Conservation (phyloP, 2,113 vertebrate genomes). For the Cynopterus brachyotis region DNA sequence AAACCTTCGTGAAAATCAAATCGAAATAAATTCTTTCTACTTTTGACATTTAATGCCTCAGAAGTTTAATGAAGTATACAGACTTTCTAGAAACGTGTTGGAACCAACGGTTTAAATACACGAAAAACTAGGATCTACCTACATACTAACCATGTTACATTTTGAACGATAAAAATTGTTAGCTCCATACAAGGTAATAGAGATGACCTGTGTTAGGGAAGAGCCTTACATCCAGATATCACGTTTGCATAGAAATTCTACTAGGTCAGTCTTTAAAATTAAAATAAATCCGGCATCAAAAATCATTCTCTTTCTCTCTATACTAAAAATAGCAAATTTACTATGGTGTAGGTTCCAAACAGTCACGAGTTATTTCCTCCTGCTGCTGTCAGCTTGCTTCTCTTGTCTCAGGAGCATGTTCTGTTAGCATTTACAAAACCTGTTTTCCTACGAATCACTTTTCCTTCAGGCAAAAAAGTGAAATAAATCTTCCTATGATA, state of each 20-base stretch:
- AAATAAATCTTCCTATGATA: conserved; percentile 19
- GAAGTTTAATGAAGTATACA: conserved; percentile 24
- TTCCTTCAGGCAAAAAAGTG: conserved; percentile 36
- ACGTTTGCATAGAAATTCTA: conserved; percentile 49
- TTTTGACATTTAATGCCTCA: conserved; percentile 33
- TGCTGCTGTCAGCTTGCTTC: conserved; percentile 81
- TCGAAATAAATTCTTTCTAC: conserved; percentile 53
- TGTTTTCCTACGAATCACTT: conserved; percentile 52
- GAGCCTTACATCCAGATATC: conserved; percentile 27
- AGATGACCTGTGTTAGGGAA: neutral
- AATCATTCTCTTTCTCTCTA: conserved; percentile 80
- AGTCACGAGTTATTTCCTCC: conserved; percentile 83
- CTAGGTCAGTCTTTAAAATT: conserved; percentile 77
- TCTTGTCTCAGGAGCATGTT: conserved; percentile 77
- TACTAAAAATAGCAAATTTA: conserved; percentile 88
- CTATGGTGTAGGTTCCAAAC: conserved; percentile 83
- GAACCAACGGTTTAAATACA: conserved; percentile 49
- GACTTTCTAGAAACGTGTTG: conserved; percentile 35
- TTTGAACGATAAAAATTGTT: conserved; percentile 23
- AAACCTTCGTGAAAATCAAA: conserved; percentile 69
- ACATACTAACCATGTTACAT: neutral
- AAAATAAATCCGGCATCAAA: conserved; percentile 76
- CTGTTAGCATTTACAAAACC: conserved; percentile 71
- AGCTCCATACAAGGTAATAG: conserved; percentile 15
- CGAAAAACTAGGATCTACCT: conserved; percentile 41